These are phyloP conservation scores for Amphiprion ocellaris DNA, from an alignment of 2,113 vertebrate genomes.

Conservation along the genomic window DNA sequence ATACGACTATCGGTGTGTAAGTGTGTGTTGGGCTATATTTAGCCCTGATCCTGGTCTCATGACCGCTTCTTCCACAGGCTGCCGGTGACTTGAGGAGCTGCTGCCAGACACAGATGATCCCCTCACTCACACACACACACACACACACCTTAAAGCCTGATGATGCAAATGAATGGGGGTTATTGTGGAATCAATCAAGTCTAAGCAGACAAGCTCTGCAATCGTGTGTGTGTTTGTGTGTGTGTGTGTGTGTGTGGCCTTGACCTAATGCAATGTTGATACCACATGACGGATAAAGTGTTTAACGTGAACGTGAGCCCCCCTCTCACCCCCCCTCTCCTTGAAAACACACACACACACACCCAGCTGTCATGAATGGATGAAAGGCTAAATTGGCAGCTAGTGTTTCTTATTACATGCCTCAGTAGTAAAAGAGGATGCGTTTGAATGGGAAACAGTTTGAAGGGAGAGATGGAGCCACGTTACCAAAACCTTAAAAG, in stretches of 20 bases:
- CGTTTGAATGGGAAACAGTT: slow-evolving; percentile 4
- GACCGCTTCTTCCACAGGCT: slow-evolving; percentile 80
- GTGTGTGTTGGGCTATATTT: slow-evolving; percentile 75
- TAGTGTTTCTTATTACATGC: slow-evolving; percentile 52
- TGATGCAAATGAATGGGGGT: slow-evolving; percentile 49
- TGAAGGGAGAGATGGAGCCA: background rate
- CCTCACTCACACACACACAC: slow-evolving; percentile 20
- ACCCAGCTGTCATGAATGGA: slow-evolving; percentile 24
- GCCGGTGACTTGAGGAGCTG: slow-evolving; percentile 72
- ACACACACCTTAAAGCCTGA: background rate
- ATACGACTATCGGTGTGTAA: slow-evolving; percentile 11
- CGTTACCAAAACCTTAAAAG: slow-evolving; percentile 1
- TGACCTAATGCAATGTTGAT: slow-evolving; percentile 15
- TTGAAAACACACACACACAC: slow-evolving; percentile 1
- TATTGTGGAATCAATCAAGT: slow-evolving; percentile 55
- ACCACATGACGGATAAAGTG: slow-evolving; percentile 47
- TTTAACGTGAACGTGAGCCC: slow-evolving; percentile 26
- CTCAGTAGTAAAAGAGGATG: background rate
- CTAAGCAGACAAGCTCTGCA: slow-evolving; percentile 29
- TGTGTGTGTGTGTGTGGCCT: slow-evolving; percentile 8
- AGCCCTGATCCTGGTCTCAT: slow-evolving; percentile 80
- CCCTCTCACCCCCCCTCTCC: background rate
- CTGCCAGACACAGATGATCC: slow-evolving; percentile 74
- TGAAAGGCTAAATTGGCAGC: slow-evolving; percentile 38
- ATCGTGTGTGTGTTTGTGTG: slow-evolving; percentile 25